These are phyloP conservation scores for Adineta ricciae DNA, from an alignment of 2,888 invertebrate genomes.

Conservation along the genomic window DNA sequence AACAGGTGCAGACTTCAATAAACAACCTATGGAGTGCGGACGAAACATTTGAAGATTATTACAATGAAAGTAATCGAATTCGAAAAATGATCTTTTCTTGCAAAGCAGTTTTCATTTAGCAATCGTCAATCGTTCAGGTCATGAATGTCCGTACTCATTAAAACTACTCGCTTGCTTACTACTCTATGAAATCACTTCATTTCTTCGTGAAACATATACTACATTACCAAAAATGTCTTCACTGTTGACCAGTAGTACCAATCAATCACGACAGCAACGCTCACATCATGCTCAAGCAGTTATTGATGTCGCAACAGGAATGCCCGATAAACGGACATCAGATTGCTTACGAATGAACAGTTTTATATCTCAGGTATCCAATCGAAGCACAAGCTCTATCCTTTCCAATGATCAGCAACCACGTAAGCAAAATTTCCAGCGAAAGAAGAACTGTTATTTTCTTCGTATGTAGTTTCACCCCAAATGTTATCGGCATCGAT, in stretches of 20 bases:
- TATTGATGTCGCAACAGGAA: constrained; percentile 60
- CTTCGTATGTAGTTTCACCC: neutral
- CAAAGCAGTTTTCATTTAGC: constrained; percentile 51
- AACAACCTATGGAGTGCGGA: neutral
- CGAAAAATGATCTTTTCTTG: neutral
- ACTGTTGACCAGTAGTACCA: constrained; percentile 63
- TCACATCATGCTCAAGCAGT: neutral
- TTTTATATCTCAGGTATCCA: constrained; percentile 67
- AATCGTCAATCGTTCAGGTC: constrained; percentile 62
- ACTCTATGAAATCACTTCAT: constrained; percentile 89
- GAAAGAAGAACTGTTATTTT: neutral
- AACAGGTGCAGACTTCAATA: neutral
- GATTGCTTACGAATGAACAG: neutral
- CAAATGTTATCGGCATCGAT: neutral
- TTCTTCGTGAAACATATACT: constrained; percentile 88
- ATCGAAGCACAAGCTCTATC: constrained; percentile 79
- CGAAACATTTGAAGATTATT: constrained; percentile 20
- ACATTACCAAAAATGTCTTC: constrained; percentile 51
- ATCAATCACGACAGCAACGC: constrained; percentile 68
- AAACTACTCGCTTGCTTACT: constrained; percentile 83
- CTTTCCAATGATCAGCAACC: constrained; percentile 55
- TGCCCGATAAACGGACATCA: constrained; percentile 62
- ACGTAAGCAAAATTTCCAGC: neutral
- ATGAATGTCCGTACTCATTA: constrained; percentile 64
- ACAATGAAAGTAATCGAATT: neutral